These are phyloP conservation scores for Penelope pileata DNA, from an alignment of 2,113 vertebrate genomes.

Conservation along the genomic window DNA sequence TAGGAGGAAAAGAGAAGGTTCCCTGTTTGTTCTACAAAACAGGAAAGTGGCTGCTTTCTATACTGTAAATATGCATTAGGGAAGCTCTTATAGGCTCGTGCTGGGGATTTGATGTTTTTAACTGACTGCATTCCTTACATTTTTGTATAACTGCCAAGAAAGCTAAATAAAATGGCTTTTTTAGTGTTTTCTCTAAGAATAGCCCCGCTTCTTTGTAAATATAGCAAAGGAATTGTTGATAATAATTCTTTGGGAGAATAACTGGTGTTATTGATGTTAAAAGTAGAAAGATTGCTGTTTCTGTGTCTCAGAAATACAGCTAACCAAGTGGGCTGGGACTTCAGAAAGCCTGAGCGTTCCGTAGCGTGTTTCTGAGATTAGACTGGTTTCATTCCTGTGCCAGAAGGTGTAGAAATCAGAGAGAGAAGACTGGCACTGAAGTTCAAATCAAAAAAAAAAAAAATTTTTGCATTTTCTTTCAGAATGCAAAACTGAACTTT, in stretches of 20 bases:
- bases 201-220: constrained; percentile 74
- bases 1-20: constrained; percentile 54
- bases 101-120: constrained; percentile 80
- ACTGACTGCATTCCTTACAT: constrained; percentile 85
- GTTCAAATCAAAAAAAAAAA: neutral
- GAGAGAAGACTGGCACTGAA: neutral
- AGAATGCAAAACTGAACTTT: neutral
- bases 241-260: constrained; percentile 71
- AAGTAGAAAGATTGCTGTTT: constrained; percentile 64
- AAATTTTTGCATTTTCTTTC: constrained; percentile 1
- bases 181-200: constrained; percentile 77
- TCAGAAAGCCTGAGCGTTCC: constrained; percentile 40
- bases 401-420: constrained; percentile 25
- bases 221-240: constrained; percentile 69
- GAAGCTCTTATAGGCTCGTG: constrained; percentile 74
- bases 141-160: constrained; percentile 90
- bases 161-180: constrained; percentile 86
- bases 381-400: neutral
- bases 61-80: constrained; percentile 76
- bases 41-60: constrained; percentile 70
- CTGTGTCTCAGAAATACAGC: constrained; percentile 51
- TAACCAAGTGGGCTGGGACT: constrained; percentile 29
- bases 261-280: constrained; percentile 69
- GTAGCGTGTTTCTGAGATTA: constrained; percentile 16
- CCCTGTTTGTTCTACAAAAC: constrained; percentile 56